phyloP scores from a whole-genome alignment of 2,888 invertebrate genomes.

The Ennomos fuscantarius region DNA sequence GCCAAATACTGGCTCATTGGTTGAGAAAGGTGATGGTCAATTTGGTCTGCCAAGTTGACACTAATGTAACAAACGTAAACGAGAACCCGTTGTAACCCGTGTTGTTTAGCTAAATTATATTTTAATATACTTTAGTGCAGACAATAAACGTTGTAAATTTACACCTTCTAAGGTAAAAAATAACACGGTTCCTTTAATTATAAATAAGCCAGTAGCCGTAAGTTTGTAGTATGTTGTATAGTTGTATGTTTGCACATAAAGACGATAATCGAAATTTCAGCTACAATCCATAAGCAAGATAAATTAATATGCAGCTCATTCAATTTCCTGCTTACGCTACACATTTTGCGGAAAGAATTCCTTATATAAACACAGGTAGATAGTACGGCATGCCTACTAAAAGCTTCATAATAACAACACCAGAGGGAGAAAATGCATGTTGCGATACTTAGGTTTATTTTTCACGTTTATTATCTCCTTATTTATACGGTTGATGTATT shows the following conservation, averaged over 20 bases:
- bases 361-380: conserved; percentile 7
- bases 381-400: conserved; percentile 28
- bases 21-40: too few species aligned
- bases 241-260: background rate
- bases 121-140: too few species aligned
- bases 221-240: too few species aligned
- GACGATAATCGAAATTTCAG: conserved; percentile 19
- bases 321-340: conserved; percentile 34
- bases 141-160: too few species aligned
- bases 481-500: conserved; percentile 34
- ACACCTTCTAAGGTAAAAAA: too few species aligned
- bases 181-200: too few species aligned
- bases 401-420: conserved; percentile 37
- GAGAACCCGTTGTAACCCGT: too few species aligned
- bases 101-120: too few species aligned
- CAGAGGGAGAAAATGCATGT: conserved; percentile 34
- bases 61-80: too few species aligned
- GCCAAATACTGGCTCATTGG: too few species aligned
- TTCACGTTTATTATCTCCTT: conserved; percentile 41
- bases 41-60: too few species aligned
- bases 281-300: conserved; percentile 6
- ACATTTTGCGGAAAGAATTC: conserved; percentile 29
- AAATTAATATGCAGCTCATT: conserved; percentile 21
- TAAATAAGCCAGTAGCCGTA: too few species aligned
- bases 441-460: conserved; percentile 36